Conservation (phyloP, 2,113 vertebrate species). For the Ceyx cyanopectus region DNA sequence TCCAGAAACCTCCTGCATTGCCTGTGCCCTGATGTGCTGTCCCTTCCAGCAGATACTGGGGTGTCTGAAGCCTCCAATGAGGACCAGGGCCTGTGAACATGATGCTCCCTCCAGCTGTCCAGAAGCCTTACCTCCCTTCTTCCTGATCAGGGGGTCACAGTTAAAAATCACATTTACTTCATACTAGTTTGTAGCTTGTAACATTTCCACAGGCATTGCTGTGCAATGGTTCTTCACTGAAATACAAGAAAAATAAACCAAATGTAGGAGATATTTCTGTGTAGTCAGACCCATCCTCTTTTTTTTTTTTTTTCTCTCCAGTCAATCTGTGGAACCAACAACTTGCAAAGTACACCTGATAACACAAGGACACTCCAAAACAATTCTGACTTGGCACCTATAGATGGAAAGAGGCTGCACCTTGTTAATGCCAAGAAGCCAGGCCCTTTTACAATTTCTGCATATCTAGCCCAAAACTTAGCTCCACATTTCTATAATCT, state of each 20-base stretch:
- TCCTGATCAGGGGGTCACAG: rapidly evolving
- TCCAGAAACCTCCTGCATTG: neutral
- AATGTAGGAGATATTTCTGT: neutral
- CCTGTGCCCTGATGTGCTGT: neutral
- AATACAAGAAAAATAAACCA: neutral
- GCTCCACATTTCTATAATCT: neutral
- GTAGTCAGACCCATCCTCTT: neutral
- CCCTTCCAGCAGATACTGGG: neutral
- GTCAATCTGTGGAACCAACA: neutral
- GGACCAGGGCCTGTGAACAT: neutral
- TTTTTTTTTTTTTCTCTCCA: neutral
- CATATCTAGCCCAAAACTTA: neutral
- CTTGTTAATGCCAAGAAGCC: neutral
- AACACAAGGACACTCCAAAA: neutral
- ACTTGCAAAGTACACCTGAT: neutral
- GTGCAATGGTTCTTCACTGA: neutral
- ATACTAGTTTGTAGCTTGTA: neutral
- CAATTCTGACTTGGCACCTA: neutral
- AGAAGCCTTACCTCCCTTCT: neutral
- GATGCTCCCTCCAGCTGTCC: neutral
- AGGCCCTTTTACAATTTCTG: neutral
- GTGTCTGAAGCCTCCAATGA: neutral
- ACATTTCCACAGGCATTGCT: neutral
- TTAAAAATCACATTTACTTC: neutral
- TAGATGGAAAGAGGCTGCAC: neutral